Evolutionary conservation across 1,140 invertebrate species (phyloP).

Genomic region (Lordiphosa stackelbergi): DNA sequence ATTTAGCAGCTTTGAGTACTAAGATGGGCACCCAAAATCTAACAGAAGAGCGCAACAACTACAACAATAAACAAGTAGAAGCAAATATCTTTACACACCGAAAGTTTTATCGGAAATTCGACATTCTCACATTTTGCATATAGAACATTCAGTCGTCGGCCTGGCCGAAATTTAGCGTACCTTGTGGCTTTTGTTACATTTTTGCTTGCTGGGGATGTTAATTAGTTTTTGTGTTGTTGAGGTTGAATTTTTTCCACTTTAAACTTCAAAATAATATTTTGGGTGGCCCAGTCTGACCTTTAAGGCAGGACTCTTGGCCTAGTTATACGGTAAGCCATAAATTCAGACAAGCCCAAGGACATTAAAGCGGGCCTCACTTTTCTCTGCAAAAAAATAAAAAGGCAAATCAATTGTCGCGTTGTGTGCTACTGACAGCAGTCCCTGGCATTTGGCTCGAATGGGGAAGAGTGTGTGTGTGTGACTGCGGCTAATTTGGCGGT

Average conservation of each 20-base stretch:
- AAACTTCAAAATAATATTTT: conserved; percentile 12
- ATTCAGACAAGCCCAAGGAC: conserved; percentile 54
- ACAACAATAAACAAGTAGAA: too few species aligned
- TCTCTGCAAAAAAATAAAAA: conserved; percentile 32
- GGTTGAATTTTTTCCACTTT: conserved; percentile 34
- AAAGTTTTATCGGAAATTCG: too few species aligned
- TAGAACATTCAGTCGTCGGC: too few species aligned
- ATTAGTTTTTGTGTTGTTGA: conserved; percentile 59
- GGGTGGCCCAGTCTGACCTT: conserved; percentile 56
- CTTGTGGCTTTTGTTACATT: background rate
- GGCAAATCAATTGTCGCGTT: conserved; percentile 67
- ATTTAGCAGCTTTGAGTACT: too few species aligned
- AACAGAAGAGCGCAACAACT: too few species aligned
- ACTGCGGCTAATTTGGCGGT: conserved; percentile 9
- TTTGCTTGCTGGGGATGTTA: conserved; percentile 41
- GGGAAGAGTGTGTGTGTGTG: conserved; percentile 43
- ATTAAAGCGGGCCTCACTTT: conserved; percentile 20
- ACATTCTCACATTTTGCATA: too few species aligned
- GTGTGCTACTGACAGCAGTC: conserved; percentile 47
- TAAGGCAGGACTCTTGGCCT: conserved; percentile 54
- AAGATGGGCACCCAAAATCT: too few species aligned
- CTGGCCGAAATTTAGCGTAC: background rate
- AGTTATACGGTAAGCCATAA: conserved; percentile 51
- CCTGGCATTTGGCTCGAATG: conserved; percentile 15
- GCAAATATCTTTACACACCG: too few species aligned